Conservation (phyloP, 30 jellyfish, hydroid and myxozoan genomes). For the Aurelia sp. region DNA sequence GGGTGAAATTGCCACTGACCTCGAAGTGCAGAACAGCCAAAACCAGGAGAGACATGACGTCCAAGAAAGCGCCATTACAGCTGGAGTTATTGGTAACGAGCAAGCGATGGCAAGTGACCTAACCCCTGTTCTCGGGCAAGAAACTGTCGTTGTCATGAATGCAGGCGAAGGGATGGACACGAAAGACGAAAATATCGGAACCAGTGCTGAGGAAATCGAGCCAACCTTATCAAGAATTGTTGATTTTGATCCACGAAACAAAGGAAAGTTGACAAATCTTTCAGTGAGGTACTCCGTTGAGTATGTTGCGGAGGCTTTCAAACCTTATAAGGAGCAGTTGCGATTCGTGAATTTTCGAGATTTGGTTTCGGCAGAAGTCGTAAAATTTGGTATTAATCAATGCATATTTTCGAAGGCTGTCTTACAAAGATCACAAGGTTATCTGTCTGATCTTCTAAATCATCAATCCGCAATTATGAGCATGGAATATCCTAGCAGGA, state of each 20-base stretch:
- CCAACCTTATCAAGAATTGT: conserved; percentile 19
- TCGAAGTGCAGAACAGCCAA: neutral
- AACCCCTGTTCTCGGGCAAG: neutral
- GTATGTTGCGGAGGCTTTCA: conserved; percentile 24
- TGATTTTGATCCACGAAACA: conserved; percentile 54
- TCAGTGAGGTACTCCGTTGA: conserved; percentile 14
- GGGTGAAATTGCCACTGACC: conserved; percentile 1
- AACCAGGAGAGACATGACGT: neutral
- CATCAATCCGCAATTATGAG: conserved; percentile 45
- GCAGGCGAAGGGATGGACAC: neutral
- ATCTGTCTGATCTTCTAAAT: conserved; percentile 83
- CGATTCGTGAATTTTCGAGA: conserved; percentile 43
- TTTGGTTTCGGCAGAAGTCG: conserved; percentile 75
- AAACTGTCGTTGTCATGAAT: neutral
- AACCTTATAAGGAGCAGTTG: conserved; percentile 37
- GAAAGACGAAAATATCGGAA: neutral
- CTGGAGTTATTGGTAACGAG: neutral
- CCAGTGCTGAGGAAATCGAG: neutral
- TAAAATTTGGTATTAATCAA: conserved; percentile 79
- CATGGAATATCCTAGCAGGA: conserved; percentile 61
- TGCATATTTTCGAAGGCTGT: conserved; percentile 84
- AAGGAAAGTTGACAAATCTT: conserved; percentile 37
- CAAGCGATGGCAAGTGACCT: neutral
- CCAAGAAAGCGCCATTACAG: neutral
- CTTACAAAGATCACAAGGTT: conserved; percentile 90